These are phyloP conservation scores for Cynoglossus semilaevis DNA, from an alignment of 2,113 vertebrate genomes.

Conservation along the genomic window DNA sequence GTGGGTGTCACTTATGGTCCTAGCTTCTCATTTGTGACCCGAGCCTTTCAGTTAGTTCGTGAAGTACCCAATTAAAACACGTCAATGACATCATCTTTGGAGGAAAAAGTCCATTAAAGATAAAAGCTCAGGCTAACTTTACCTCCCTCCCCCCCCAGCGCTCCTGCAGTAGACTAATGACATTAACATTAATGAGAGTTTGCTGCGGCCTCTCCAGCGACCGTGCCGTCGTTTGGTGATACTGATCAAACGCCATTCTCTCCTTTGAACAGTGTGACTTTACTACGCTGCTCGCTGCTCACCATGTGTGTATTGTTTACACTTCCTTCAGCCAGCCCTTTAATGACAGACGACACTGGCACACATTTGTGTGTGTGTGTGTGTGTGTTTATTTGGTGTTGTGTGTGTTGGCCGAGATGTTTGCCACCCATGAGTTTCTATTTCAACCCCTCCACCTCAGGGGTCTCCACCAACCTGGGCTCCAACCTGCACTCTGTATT, in stretches of 20 bases:
- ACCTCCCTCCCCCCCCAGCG: constrained; percentile 26
- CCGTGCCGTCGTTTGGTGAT: constrained; percentile 46
- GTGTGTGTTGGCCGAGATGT: constrained; percentile 45
- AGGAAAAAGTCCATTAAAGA: constrained; percentile 31
- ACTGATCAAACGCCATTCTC: constrained; percentile 63
- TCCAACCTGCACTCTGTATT: constrained; percentile 54
- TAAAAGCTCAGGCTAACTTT: constrained; percentile 26
- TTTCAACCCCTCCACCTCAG: constrained; percentile 42
- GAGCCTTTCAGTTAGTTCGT: constrained; percentile 1
- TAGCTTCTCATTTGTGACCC: not conserved
- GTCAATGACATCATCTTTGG: constrained; percentile 17
- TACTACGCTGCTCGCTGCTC: constrained; percentile 60
- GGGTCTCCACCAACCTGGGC: constrained; percentile 18
- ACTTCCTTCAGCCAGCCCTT: constrained; percentile 58
- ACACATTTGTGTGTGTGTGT: constrained; percentile 25
- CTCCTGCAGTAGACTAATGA: constrained; percentile 38
- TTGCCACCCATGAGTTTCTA: constrained; percentile 63
- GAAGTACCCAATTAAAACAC: constrained; percentile 12
- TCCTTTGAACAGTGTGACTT: constrained; percentile 73
- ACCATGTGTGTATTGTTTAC: constrained; percentile 39
- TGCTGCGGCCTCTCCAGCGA: constrained; percentile 51
- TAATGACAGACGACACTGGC: constrained; percentile 68
- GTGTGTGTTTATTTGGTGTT: constrained; percentile 18
- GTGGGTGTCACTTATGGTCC: not conserved
- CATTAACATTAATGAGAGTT: constrained; percentile 30